These are phyloP conservation scores for Xanthorhoe spadicearia DNA, from an alignment of 2,888 invertebrate genomes.

Conservation along the genomic window DNA sequence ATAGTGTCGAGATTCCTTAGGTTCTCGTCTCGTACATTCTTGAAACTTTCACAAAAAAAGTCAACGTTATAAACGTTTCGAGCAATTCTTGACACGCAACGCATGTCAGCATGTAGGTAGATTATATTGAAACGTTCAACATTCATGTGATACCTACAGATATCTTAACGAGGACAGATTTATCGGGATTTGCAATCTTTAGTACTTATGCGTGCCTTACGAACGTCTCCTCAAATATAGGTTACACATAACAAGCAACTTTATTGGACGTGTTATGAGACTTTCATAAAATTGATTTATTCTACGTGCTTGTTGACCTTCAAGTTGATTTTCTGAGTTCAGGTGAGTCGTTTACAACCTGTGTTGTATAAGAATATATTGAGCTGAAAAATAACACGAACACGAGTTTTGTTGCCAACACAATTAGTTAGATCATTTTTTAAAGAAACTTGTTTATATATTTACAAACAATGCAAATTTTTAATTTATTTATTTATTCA, in stretches of 20 bases:
- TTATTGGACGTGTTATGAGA: conserved; percentile 47
- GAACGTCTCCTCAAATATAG: conserved; percentile 45
- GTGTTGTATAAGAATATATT: neutral
- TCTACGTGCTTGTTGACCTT: conserved; percentile 43
- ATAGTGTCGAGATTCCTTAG: conserved; percentile 13
- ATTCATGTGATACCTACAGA: conserved; percentile 56
- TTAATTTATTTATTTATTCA: too few relatives aligned
- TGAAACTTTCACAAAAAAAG: conserved; percentile 15
- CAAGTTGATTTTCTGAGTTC: conserved; percentile 24
- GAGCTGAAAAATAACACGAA: neutral
- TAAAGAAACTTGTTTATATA: neutral
- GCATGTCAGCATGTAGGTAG: conserved; percentile 45
- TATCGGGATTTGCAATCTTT: conserved; percentile 61
- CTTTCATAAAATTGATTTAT: conserved; percentile 51
- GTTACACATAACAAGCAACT: conserved; percentile 45
- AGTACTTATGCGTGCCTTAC: conserved; percentile 56
- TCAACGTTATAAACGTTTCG: conserved; percentile 11
- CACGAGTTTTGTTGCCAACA: neutral
- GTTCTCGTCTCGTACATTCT: conserved; percentile 8
- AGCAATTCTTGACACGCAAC: conserved; percentile 36
- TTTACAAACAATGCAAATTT: too few relatives aligned
- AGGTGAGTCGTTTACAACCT: neutral
- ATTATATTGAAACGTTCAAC: conserved; percentile 51
- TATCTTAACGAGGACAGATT: conserved; percentile 64
- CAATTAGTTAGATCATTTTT: neutral